These are phyloP conservation scores for Arrhamphus sclerolepis DNA, from an alignment of 2,797 vertebrate genomes.

Conservation along the genomic window DNA sequence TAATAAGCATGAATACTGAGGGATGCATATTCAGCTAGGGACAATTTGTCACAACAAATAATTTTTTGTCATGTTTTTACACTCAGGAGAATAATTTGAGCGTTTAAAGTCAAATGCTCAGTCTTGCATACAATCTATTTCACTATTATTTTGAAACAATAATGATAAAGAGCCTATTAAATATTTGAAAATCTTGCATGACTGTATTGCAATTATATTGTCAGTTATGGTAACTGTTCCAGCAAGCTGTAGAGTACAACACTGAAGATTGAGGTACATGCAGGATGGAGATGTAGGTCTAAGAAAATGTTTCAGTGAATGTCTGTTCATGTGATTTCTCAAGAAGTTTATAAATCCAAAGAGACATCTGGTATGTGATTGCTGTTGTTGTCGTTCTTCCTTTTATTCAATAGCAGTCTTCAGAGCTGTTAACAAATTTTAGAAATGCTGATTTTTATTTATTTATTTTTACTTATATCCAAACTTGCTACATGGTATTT, in stretches of 20 bases:
- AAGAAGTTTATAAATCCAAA: not conserved
- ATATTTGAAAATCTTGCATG: not conserved
- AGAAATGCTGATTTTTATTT: not conserved
- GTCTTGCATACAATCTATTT: no score
- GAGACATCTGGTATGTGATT: not conserved
- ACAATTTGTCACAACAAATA: no score
- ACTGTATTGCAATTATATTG: not conserved
- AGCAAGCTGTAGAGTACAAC: not conserved
- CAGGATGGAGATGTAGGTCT: not conserved
- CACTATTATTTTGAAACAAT: no score
- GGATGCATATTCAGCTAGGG: no score
- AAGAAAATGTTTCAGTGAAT: not conserved
- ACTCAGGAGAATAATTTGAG: no score
- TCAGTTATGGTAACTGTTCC: not conserved
- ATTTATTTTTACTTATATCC: no score
- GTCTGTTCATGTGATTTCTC: not conserved
- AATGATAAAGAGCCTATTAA: not conserved
- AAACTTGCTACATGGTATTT: no score
- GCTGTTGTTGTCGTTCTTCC: not conserved
- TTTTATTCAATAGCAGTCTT: slow-evolving; percentile 4
- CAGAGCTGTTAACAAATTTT: not conserved
- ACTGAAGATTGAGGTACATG: slow-evolving; percentile 6
- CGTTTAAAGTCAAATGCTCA: no score
- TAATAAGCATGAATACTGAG: no score
- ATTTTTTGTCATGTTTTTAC: no score